These are phyloP conservation scores for Pandion haliaetus DNA, from an alignment of 2,113 vertebrate genomes.

Conservation along the genomic window DNA sequence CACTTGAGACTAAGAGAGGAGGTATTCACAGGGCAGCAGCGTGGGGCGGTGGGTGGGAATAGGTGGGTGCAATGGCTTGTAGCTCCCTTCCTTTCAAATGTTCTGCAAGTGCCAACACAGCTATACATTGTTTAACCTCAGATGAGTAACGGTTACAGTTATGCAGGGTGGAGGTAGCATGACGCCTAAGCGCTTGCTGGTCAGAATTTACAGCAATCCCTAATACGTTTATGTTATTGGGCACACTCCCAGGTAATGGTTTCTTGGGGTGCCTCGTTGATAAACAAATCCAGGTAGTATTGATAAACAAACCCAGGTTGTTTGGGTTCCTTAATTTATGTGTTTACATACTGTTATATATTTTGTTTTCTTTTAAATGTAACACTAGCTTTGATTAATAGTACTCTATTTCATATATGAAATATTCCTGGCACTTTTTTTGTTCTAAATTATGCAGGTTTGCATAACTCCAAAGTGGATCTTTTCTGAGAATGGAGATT, in stretches of 20 bases:
- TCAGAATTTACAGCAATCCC: not conserved
- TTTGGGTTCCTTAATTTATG: not conserved
- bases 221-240: not conserved
- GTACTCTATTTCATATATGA: not conserved
- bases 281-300: not conserved
- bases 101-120: not conserved
- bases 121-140: not conserved
- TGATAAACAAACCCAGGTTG: not conserved
- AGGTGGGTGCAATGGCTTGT: not conserved
- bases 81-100: not conserved
- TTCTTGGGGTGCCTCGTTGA: not conserved
- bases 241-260: not conserved
- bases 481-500: not conserved
- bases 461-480: not conserved
- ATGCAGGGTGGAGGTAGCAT: not conserved
- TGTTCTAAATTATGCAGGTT: not conserved
- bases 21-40: rapidly evolving
- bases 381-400: not conserved
- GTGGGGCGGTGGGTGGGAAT: not conserved
- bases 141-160: not conserved
- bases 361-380: not conserved
- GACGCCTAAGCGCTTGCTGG: not conserved
- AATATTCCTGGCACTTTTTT: not conserved
- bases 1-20: not conserved
- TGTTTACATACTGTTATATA: not conserved